Evolutionary conservation across 2,113 vertebrate genomes (phyloP).

Genomic region (Alaudala cheleensis): DNA sequence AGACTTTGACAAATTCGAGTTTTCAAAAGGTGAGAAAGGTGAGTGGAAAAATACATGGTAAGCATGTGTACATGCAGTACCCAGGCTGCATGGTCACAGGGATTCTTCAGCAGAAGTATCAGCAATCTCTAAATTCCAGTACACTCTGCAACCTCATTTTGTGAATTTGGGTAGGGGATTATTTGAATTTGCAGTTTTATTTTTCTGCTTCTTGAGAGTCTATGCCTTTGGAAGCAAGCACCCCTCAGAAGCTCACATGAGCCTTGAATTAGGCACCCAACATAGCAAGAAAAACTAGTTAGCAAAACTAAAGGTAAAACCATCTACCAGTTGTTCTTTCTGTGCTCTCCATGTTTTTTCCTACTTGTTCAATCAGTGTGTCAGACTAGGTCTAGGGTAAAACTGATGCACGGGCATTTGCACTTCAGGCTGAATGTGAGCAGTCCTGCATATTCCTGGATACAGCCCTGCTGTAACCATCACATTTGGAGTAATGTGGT

Average conservation of each 20-base stretch:
- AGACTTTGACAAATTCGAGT: neutral
- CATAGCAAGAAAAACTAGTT: neutral
- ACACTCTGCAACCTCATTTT: neutral
- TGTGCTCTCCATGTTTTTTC: neutral
- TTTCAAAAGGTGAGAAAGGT: neutral
- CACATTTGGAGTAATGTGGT: neutral
- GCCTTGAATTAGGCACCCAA: neutral
- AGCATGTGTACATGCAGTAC: neutral
- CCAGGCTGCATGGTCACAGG: neutral
- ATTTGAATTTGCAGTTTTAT: neutral
- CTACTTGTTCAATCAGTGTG: neutral
- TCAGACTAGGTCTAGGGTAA: neutral
- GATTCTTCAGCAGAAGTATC: neutral
- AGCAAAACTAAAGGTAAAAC: neutral
- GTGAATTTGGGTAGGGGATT: neutral
- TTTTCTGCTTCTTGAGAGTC: neutral
- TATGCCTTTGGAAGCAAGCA: neutral
- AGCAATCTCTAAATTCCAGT: neutral
- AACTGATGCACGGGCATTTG: neutral
- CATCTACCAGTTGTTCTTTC: neutral
- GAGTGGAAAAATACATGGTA: neutral
- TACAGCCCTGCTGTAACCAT: neutral
- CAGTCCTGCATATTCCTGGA: neutral
- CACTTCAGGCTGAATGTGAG: neutral
- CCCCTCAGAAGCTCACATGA: neutral